Conservation (phyloP, 30 jellyfish, hydroid and myxozoan species). For the Mastigias papua region DNA sequence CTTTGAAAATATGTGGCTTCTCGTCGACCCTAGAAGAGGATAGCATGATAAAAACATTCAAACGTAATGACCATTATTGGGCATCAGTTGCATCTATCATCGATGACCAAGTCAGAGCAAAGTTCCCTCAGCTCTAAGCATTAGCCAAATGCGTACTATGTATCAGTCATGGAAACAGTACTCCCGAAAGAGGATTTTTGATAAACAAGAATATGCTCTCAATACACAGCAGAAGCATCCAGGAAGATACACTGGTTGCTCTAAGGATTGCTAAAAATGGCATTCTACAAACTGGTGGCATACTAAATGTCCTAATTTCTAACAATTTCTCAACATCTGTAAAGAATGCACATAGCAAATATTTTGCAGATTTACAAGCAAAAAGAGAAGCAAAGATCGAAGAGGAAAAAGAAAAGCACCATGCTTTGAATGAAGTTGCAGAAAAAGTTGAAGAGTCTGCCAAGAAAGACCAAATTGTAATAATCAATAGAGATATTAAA, state of each 20-base stretch:
- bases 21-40: neutral
- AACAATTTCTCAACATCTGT: constrained; percentile 10
- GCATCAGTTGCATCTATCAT: constrained; percentile 38
- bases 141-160: constrained; percentile 31
- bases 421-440: constrained; percentile 23
- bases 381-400: neutral
- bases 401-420: constrained; percentile 11
- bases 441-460: constrained; percentile 1
- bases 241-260: constrained; percentile 46
- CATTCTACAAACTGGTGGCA: constrained; percentile 43
- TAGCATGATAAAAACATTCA: neutral
- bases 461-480: neutral
- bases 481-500: neutral
- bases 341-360: constrained; percentile 2
- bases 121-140: constrained; percentile 31
- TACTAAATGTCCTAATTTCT: constrained; percentile 21
- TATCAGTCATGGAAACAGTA: constrained; percentile 56
- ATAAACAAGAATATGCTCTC: constrained; percentile 32
- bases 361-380: constrained; percentile 17
- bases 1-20: neutral
- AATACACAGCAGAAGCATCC: constrained; percentile 40
- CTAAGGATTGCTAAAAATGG: constrained; percentile 32
- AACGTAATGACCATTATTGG: constrained; percentile 18
- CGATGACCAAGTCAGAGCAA: constrained; percentile 41
- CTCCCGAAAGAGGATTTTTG: constrained; percentile 66